Evolutionary conservation across 1,140 invertebrate genomes (phyloP).

Genomic region (Achroia grisella): DNA sequence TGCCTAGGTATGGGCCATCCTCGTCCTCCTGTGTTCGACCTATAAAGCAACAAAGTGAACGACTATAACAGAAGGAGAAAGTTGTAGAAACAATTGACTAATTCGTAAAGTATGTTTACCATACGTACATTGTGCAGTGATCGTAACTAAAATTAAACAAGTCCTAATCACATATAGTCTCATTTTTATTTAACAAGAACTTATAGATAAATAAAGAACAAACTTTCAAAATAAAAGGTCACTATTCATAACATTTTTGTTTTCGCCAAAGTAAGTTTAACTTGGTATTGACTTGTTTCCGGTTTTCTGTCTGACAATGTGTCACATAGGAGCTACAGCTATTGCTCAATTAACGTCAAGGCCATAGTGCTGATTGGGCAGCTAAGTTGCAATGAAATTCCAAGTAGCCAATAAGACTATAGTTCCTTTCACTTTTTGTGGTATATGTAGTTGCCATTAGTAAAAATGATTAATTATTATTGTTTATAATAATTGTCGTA

Average conservation of each 20-base stretch:
- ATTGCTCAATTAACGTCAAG: slow-evolving; percentile 8
- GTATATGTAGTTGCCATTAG: not conserved
- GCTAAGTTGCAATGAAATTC: not conserved
- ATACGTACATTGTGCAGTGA: slow-evolving; percentile 34
- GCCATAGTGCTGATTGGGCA: slow-evolving; percentile 15
- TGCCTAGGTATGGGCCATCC: slow-evolving; percentile 84
- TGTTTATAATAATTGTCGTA: too few relatives aligned
- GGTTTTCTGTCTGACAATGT: slow-evolving; percentile 22
- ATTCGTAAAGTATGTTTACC: not conserved
- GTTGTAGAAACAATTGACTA: slow-evolving; percentile 11
- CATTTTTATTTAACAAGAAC: slow-evolving; percentile 2
- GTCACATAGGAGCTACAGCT: slow-evolving; percentile 5
- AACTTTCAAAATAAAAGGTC: slow-evolving; percentile 12
- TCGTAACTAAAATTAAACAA: slow-evolving; percentile 16
- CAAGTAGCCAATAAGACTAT: slow-evolving; percentile 4
- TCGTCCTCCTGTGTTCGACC: slow-evolving; percentile 70
- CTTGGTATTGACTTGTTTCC: slow-evolving; percentile 19
- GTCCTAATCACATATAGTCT: slow-evolving; percentile 1
- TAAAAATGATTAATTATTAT: too few relatives aligned
- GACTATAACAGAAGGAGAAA: slow-evolving; percentile 14
- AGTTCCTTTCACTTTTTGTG: slow-evolving; percentile 18
- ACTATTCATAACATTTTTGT: slow-evolving; percentile 5
- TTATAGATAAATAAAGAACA: slow-evolving; percentile 6
- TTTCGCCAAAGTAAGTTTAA: slow-evolving; percentile 12
- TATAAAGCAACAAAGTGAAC: slow-evolving; percentile 28